Base-by-base conservation (phyloP, 2,888 invertebrate genomes). In the Drosophila suboccidentalis region DNA sequence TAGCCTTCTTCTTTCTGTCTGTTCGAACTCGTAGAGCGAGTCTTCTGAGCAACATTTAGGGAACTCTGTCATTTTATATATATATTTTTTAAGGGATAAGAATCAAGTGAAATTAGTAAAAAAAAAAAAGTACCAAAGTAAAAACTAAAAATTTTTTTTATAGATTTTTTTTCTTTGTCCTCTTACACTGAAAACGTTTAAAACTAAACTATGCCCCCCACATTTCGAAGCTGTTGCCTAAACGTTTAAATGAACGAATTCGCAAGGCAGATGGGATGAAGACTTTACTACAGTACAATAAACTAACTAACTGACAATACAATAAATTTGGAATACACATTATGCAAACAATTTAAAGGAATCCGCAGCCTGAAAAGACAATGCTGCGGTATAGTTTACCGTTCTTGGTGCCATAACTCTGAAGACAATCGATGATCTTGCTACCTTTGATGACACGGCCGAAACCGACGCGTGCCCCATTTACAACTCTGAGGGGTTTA, bases 381-480 rank as follows among this genome's bases (percentile, higher is more conserved):
- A 91, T 74, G 10, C 73, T 68, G 0, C 85, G 87, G 41, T 82
- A 86, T 3, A 90, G 78, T 15, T 87, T 90, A 1, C 91, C 92
- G 50, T 92, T 90, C 47, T 90, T 91, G 13, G 85, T 91, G 32
- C 91, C 92, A 41, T 82, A 90, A 36, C 73, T 80, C 64, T 91
- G 82, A 2, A 91, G 64, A 13, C 73, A 79, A 2, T 87, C 80
- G 15, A 91, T 71, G 10, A 88, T 80, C 47, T 83, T 87, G 44
- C 73, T 47, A 5, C 91, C 91, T 26, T 80, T 83, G 26, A 90
- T 47, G 0, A 92, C 80, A 13, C 82, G 80, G 0, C 91, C 92
- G 26, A 91, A 91, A 2, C 90, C 92, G 5, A 89, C 73, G 0
- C 91, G 78, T 0, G 79, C 63, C 0, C 90, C 91, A 57, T 91